Evolutionary conservation across 1,140 invertebrate species (phyloP), one percentile per base, ranked within the genome.

Genomic region (Drosophila paulistorum): DNA sequence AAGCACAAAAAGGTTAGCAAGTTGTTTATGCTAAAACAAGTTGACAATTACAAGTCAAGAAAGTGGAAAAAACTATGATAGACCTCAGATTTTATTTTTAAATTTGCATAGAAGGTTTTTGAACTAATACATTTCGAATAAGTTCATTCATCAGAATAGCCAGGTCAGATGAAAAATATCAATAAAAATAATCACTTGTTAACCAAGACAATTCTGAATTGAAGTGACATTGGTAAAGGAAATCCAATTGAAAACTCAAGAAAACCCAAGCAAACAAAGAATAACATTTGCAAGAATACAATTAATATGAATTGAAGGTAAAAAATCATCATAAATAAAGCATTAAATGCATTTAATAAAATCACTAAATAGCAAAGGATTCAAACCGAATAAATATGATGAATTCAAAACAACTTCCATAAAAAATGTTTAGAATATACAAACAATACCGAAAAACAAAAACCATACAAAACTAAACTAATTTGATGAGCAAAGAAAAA

Each of bases 301-400:
- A 84, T 60, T 67, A 77, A 84, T 71, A 82, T 68, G 70, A 78
- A 79, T 69, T 74, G 14, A 87, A 77, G 0, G 6, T 30, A 30
- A 68, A 82, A 83, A 35, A 79, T 7, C 6, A 74, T 83, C 79
- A 89, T 89, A 68, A 80, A 89, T 79, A 80, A 89, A 82, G 83
- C 83, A 87, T 87, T 55, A 80, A 87, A 87, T 87, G 83, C 83
- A 87, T 87, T 87, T 89, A 87, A 74, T 71, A 77, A 65, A 76
- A 79, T 71, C 66, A 79, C 71, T 64, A 83, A 54, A 71, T 66
- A 74, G 30, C 68, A 20, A 14, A n/a, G 6, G 30, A 66, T 68
- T 73, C 61, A 65, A 51, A 68, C 42, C 26, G 39, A 72, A 57
- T 61, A 63, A 7, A 48, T 7, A 23, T 26, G 66, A 42, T 26